Evolutionary conservation across 2,888 invertebrate genomes (phyloP), one percentile per base, ranked within the genome.

Genomic region (Andrena dorsata): DNA sequence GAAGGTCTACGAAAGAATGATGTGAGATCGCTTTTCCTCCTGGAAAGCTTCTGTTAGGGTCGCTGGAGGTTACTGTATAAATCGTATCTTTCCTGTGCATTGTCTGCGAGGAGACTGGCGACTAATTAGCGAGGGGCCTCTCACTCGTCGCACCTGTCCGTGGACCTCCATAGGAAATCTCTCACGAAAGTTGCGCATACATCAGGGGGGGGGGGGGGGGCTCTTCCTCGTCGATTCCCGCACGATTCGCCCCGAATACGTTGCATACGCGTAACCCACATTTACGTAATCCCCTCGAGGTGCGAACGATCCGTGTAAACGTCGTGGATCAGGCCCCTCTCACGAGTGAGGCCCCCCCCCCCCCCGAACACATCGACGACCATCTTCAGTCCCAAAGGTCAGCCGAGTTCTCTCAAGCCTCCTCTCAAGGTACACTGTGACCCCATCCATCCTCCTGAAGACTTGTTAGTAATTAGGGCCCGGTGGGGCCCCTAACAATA

Each of bases 181-280:
- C 88, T 87, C 89, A 90, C 84, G 86, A 58, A 71, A 84, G 58
- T 83, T 80, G 83, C 82, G 66, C 75, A 68, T 74, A 72, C 70
- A 74, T 66, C 63, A 49, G 47, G 35, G 30, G 58, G 26, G 51
- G 32, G 41, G 47, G 41, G 35, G 32, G 58, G 28, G 32, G 49
- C 53, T 65, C 58, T 60, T 16, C 66, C 30, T 47, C 28, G 64
- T 63, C 49, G 53, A 53, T 76, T 72, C 70, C 56, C 65, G 51
- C 71, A 64, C 53, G 49, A 60, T 69, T 81, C 61, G 75, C 66
- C 41, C 23, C 53, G 63, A 58, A 74, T 77, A 65, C 47, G 64
- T 47, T 8, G 13, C 20, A 66, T 41, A 53, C 28, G 53, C 41
- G 65, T 65, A 79, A 79, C 30, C 58, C 65, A 30, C 35, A 13